Evolutionary conservation across 1,140 invertebrate genomes (phyloP).

Genomic region (Potamilus streckersoni): DNA sequence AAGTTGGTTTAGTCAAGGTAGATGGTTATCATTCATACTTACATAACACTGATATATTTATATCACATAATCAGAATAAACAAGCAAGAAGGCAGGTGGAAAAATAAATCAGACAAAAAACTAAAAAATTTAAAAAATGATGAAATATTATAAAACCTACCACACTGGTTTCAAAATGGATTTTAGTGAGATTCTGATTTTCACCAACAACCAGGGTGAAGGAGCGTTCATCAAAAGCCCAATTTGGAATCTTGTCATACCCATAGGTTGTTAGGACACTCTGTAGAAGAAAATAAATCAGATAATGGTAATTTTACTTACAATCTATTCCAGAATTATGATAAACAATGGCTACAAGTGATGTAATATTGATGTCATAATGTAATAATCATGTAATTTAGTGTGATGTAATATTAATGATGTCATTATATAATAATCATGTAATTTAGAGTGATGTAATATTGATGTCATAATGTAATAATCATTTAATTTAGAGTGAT

Average conservation of each 20-base stretch:
- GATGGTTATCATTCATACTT: too few relatives aligned
- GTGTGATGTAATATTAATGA: too few relatives aligned
- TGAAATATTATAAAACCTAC: slow-evolving; percentile 32
- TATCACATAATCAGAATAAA: neutral
- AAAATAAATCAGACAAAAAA: neutral
- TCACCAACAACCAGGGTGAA: slow-evolving; percentile 55
- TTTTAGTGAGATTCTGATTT: slow-evolving; percentile 31
- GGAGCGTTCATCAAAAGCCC: slow-evolving; percentile 57
- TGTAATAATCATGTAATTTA: too few relatives aligned
- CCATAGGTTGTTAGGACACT: slow-evolving; percentile 45
- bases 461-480: too few relatives aligned
- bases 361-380: too few relatives aligned
- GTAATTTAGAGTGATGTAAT: too few relatives aligned
- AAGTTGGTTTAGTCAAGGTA: too few relatives aligned
- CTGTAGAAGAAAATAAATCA: slow-evolving; percentile 25
- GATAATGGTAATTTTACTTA: too few relatives aligned
- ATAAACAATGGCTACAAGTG: too few relatives aligned
- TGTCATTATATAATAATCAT: too few relatives aligned
- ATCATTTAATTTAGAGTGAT: too few relatives aligned
- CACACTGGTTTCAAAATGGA: slow-evolving; percentile 55
- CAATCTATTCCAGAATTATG: too few relatives aligned
- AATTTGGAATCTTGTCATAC: slow-evolving; percentile 57
- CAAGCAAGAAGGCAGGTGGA: neutral
- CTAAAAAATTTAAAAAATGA: neutral
- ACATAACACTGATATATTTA: neutral